Conservation (phyloP, 1,140 invertebrate genomes). For the Hylyphantes graminicola region DNA sequence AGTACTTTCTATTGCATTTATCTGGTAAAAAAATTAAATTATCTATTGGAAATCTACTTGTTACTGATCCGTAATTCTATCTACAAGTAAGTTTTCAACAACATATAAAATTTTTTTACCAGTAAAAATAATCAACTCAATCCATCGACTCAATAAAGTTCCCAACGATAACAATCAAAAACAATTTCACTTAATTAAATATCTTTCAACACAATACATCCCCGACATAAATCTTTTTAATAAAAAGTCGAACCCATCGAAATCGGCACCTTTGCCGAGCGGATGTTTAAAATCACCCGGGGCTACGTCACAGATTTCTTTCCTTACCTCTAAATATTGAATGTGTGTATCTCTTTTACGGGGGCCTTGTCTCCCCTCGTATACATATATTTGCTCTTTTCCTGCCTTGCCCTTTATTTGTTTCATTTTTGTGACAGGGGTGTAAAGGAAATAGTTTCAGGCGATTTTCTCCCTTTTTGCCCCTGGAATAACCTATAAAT, state of each 20-base stretch:
- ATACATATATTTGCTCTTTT: conserved; percentile 41
- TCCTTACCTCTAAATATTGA: conserved; percentile 48
- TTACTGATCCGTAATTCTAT: too few relatives aligned
- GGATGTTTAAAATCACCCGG: conserved; percentile 43
- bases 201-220: not conserved
- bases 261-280: conserved; percentile 10
- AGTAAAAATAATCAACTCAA: not conserved
- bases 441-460: conserved; percentile 23
- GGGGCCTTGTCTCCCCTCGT: conserved; percentile 10
- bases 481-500: conserved; percentile 4
- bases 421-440: not conserved
- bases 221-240: not conserved
- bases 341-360: conserved; percentile 37
- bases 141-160: not conserved
- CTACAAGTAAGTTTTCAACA: too few relatives aligned
- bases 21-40: too few relatives aligned
- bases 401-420: conserved; percentile 1
- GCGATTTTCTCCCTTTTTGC: conserved; percentile 2
- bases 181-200: not conserved
- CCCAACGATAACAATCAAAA: not conserved
- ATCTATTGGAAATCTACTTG: too few relatives aligned
- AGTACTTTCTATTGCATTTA: too few relatives aligned
- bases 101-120: too few relatives aligned
- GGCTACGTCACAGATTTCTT: conserved; percentile 36
- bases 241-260: not conserved